Conservation (phyloP, 2,113 vertebrate species). For the Tenrec ecaudatus region DNA sequence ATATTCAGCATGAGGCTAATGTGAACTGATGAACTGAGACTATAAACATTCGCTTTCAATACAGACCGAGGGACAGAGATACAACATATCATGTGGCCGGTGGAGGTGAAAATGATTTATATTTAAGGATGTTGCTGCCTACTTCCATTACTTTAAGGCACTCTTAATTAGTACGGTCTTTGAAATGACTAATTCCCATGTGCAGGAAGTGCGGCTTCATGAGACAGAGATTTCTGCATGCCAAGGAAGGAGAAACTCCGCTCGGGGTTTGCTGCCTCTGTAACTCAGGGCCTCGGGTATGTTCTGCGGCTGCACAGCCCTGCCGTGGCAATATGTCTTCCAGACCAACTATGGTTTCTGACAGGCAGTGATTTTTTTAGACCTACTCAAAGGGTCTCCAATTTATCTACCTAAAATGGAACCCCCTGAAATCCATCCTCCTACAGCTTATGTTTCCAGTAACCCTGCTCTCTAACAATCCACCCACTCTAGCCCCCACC, state of each 20-base stretch:
- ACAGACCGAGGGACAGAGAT: constrained; percentile 86
- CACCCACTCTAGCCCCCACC: not conserved
- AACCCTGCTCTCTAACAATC: too few relatives aligned
- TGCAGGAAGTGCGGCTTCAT: constrained; percentile 3
- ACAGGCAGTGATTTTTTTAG: not conserved
- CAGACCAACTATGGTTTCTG: not conserved
- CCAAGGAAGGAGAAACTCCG: not conserved
- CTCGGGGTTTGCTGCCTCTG: not conserved
- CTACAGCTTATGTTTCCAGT: not conserved
- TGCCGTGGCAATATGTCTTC: not conserved
- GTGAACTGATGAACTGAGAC: constrained; percentile 92
- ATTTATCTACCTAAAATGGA: not conserved
- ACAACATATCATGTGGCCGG: constrained; percentile 85
- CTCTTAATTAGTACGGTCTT: constrained; percentile 87
- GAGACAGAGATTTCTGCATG: not conserved
- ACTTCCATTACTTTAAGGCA: constrained; percentile 84
- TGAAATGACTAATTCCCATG: constrained; percentile 77
- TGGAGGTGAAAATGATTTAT: constrained; percentile 89
- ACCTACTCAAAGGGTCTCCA: not conserved
- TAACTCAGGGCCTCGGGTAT: not conserved
- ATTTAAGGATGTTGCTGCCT: constrained; percentile 86
- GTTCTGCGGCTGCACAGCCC: not conserved
- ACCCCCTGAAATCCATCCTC: not conserved
- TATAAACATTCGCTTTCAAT: constrained; percentile 90
- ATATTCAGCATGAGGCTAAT: constrained; percentile 94